Evolutionary conservation across 2,113 vertebrate species (phyloP).

Genomic region (Mus pahari): DNA sequence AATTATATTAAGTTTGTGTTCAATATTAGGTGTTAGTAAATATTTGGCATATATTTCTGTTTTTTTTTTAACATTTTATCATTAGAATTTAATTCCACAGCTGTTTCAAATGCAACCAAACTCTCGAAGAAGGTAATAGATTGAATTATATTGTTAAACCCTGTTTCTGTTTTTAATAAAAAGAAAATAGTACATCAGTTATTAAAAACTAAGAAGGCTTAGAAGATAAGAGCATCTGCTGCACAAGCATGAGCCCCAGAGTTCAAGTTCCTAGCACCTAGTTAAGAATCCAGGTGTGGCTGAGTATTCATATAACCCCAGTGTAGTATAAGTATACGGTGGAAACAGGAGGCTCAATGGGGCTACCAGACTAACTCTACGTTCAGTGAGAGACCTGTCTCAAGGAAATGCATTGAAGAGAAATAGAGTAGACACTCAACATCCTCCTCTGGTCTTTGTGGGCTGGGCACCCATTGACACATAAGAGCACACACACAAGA

Average conservation of each 20-base stretch:
- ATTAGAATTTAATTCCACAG: background rate
- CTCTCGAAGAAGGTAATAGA: background rate
- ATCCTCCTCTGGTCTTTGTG: background rate
- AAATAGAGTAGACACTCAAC: background rate
- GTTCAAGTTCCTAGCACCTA: no score
- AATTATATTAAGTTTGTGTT: background rate
- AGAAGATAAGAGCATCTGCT: background rate
- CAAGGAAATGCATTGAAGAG: no score
- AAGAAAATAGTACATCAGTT: background rate
- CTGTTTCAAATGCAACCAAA: constrained; percentile 25
- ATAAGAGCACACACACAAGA: background rate
- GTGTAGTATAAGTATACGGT: no score
- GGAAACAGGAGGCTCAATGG: background rate
- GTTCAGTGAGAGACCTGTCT: background rate
- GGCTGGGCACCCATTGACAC: background rate
- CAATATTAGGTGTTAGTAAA: background rate
- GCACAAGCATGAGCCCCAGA: no score
- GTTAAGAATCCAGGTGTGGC: background rate
- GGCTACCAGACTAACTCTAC: background rate
- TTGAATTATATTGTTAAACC: background rate
- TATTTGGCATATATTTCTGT: background rate
- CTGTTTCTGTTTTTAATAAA: background rate
- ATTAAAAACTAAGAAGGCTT: background rate
- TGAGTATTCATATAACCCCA: background rate
- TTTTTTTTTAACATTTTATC: background rate